Conservation (phyloP, 2,888 invertebrate genomes). For the Empis livida region DNA sequence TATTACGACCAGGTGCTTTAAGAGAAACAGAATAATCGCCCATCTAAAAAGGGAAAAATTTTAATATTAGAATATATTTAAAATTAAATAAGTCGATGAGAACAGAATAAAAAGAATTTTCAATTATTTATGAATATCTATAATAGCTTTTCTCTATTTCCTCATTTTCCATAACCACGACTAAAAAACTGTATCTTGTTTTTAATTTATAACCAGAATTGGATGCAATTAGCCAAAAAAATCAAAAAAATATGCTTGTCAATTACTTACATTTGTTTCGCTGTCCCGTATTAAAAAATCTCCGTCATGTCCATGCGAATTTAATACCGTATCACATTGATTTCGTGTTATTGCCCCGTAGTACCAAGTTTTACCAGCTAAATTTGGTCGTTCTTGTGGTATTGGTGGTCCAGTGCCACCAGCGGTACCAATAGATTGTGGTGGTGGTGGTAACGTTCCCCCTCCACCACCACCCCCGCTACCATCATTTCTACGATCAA, state of each 20-base stretch:
- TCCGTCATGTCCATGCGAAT: slow-evolving; percentile 91
- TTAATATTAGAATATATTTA: too few species aligned
- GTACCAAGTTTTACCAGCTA: slow-evolving; percentile 87
- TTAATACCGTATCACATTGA: slow-evolving; percentile 91
- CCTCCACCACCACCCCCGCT: slow-evolving; percentile 11
- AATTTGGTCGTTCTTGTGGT: slow-evolving; percentile 49
- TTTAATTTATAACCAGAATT: too few species aligned
- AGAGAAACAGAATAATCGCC: slow-evolving; percentile 97
- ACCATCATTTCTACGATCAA: slow-evolving; percentile 39
- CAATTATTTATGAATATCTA: too few species aligned
- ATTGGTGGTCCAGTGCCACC: slow-evolving; percentile 18
- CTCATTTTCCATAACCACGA: too few species aligned
- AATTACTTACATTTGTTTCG: slow-evolving; percentile 86
- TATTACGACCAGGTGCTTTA: slow-evolving; percentile 95
- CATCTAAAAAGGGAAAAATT: slow-evolving; percentile 49
- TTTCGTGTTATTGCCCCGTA: slow-evolving; percentile 91
- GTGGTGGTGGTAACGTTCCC: slow-evolving; percentile 16
- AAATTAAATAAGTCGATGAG: too few species aligned
- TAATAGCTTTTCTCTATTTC: too few species aligned
- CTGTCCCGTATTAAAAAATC: slow-evolving; percentile 98
- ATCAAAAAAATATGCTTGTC: too few species aligned
- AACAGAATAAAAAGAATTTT: too few species aligned
- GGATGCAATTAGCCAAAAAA: too few species aligned
- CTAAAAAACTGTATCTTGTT: too few species aligned
- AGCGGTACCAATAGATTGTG: slow-evolving; percentile 17